Conservation (phyloP, 2,113 vertebrate species). For the Thamnaconus septentrionalis region DNA sequence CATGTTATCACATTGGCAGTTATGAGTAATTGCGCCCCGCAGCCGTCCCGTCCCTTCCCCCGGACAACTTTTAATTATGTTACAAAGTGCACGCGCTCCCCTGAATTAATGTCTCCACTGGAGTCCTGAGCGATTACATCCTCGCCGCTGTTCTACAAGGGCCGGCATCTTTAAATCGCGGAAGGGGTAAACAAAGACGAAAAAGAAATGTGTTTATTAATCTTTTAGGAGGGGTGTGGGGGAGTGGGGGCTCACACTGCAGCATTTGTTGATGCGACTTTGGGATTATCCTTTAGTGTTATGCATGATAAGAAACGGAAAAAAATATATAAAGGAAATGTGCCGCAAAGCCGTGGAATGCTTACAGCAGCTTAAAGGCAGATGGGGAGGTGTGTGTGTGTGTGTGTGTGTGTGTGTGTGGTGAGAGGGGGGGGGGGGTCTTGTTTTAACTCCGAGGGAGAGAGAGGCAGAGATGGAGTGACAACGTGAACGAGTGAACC, state of each 20-base stretch:
- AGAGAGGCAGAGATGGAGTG: slow-evolving; percentile 32
- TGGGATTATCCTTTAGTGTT: slow-evolving; percentile 35
- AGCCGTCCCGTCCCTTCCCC: slow-evolving; percentile 60
- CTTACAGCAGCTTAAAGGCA: slow-evolving; percentile 28
- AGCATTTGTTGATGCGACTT: slow-evolving; percentile 37
- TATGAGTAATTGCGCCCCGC: slow-evolving; percentile 72
- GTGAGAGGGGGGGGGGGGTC: too few species aligned
- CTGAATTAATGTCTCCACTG: slow-evolving; percentile 58
- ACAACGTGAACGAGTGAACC: slow-evolving; percentile 50
- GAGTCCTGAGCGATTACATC: slow-evolving; percentile 52
- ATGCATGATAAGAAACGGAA: slow-evolving; percentile 41
- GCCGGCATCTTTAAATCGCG: slow-evolving; percentile 26
- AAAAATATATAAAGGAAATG: slow-evolving; percentile 40
- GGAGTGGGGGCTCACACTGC: slow-evolving; percentile 39
- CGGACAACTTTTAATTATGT: slow-evolving; percentile 76
- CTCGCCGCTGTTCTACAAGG: slow-evolving; percentile 26
- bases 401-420: too few species aligned
- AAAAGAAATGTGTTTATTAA: slow-evolving; percentile 40
- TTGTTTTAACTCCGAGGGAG: slow-evolving; percentile 17
- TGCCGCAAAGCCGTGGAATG: slow-evolving; percentile 12
- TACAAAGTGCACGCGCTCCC: slow-evolving; percentile 64
- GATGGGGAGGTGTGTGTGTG: slow-evolving; percentile 16
- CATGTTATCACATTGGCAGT: slow-evolving; percentile 69
- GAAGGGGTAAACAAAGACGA: not conserved
- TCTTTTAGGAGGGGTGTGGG: not conserved